phyloP scores from a whole-genome alignment of 2,797 vertebrate genomes.

The Trachurus trachurus region DNA sequence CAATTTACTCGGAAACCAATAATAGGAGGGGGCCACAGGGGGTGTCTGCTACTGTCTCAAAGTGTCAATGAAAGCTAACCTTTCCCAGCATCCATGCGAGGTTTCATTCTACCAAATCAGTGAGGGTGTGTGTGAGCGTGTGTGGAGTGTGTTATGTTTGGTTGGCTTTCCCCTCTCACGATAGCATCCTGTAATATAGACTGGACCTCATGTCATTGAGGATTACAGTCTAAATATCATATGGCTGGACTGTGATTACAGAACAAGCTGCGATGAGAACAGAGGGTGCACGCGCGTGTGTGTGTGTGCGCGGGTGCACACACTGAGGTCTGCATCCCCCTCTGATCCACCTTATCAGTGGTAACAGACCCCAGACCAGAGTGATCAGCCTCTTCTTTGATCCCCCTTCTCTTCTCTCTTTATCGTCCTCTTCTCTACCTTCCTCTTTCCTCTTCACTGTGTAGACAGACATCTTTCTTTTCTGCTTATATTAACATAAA shows the following conservation, averaged over 20 bases:
- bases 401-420: slow-evolving; percentile 48
- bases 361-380: slow-evolving; percentile 68
- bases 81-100: slow-evolving; percentile 27
- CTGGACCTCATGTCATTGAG: slow-evolving; percentile 46
- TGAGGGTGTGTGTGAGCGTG: neutral
- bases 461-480: slow-evolving; percentile 21
- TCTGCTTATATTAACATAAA: slow-evolving; percentile 48
- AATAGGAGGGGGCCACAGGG: slow-evolving; percentile 8
- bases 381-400: slow-evolving; percentile 59
- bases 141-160: slow-evolving; percentile 37
- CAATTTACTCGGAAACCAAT: slow-evolving; percentile 37
- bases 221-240: slow-evolving; percentile 63
- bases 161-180: slow-evolving; percentile 25
- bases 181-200: slow-evolving; percentile 39
- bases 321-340: slow-evolving; percentile 18
- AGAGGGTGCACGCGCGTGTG: slow-evolving; percentile 16
- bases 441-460: slow-evolving; percentile 13
- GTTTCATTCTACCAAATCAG: slow-evolving; percentile 20
- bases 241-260: slow-evolving; percentile 60
- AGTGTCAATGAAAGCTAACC: slow-evolving; percentile 39
- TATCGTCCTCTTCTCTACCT: slow-evolving; percentile 19
- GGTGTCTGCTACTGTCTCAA: slow-evolving; percentile 26
- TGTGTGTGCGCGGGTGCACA: slow-evolving; percentile 1
- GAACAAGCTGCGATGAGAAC: slow-evolving; percentile 35
- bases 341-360: slow-evolving; percentile 79